Conservation (phyloP, 2,888 invertebrate species). For the Stramonita haemastoma region DNA sequence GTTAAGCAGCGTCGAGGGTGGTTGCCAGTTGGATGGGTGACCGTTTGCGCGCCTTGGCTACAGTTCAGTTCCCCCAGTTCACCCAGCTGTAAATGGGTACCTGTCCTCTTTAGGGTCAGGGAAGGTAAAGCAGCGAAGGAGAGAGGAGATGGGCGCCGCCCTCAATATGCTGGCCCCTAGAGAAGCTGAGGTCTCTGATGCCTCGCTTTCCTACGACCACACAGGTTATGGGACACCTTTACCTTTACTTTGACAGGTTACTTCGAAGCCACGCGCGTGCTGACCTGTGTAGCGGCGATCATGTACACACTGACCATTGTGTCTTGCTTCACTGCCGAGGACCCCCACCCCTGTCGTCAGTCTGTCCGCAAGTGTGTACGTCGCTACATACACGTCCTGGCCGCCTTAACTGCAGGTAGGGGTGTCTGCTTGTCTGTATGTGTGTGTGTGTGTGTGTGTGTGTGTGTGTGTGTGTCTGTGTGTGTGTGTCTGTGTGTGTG, state of each 20-base stretch:
- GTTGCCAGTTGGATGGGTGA: too few relatives aligned
- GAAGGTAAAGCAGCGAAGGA: too few relatives aligned
- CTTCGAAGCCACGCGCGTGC: not conserved
- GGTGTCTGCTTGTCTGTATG: not conserved
- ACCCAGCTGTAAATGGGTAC: too few relatives aligned
- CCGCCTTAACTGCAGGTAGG: not conserved
- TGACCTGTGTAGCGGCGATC: not conserved
- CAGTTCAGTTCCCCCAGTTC: too few relatives aligned
- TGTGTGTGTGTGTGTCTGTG: not conserved
- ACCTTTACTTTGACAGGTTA: not conserved
- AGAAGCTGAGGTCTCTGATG: too few relatives aligned
- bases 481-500: not conserved
- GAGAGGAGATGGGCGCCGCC: too few relatives aligned
- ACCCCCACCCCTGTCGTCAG: not conserved
- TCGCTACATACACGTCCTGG: not conserved
- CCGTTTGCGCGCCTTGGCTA: too few relatives aligned
- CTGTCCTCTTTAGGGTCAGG: too few relatives aligned
- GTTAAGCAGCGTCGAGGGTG: too few relatives aligned
- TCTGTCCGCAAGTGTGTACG: not conserved
- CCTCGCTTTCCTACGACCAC: too few relatives aligned
- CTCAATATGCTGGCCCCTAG: too few relatives aligned
- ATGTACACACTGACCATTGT: not conserved
- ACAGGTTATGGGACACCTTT: too few relatives aligned
- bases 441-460: not conserved
- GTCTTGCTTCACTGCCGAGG: conserved; percentile 18